phyloP scores from a whole-genome alignment of 1,140 invertebrate genomes.

The Diachasma alloeum region DNA sequence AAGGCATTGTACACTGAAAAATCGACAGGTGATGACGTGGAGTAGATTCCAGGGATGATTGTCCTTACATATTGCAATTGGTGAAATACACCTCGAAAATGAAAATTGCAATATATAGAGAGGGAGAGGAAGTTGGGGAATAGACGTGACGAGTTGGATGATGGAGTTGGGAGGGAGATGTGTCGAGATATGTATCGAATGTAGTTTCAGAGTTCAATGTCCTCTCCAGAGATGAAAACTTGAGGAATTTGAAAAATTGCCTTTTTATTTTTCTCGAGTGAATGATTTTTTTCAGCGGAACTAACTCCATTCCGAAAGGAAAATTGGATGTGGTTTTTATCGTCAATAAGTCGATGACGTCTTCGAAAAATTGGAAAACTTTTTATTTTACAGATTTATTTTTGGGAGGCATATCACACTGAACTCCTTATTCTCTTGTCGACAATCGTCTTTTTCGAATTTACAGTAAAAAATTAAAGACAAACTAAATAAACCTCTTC shows the following conservation, averaged over 20 bases:
- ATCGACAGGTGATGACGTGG: conserved; percentile 9
- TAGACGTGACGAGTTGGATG: neutral
- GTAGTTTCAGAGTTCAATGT: neutral
- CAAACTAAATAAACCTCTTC: too few species aligned
- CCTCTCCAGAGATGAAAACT: neutral
- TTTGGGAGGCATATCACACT: too few species aligned
- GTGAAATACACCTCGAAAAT: neutral
- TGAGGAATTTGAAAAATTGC: neutral
- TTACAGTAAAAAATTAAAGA: too few species aligned
- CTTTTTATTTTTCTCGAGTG: neutral
- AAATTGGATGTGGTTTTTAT: too few species aligned
- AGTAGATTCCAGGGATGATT: neutral
- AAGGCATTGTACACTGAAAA: neutral
- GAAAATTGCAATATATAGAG: neutral
- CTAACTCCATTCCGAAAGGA: too few species aligned
- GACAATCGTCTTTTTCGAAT: too few species aligned
- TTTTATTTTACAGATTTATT: too few species aligned
- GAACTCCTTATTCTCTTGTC: too few species aligned
- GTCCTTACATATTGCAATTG: conserved; percentile 5
- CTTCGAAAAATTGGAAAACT: too few species aligned
- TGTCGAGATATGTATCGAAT: neutral
- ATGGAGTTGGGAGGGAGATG: neutral
- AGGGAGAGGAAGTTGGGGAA: neutral
- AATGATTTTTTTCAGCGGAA: neutral
- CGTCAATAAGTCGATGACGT: too few species aligned